Evolutionary conservation across 2,797 vertebrate genomes (phyloP).

Genomic region (Gymnoscopelus braueri): DNA sequence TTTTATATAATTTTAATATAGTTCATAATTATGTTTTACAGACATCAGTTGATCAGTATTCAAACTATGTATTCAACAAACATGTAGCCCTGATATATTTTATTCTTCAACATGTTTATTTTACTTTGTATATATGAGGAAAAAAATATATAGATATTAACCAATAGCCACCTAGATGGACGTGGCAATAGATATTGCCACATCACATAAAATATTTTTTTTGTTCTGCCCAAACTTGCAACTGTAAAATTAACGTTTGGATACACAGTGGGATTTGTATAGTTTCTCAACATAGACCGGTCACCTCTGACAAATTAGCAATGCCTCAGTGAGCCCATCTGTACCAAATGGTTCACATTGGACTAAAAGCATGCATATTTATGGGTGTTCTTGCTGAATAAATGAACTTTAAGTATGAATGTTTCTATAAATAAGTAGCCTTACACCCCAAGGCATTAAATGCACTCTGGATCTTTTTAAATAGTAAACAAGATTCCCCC

Average conservation of each 20-base stretch:
- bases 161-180: no score
- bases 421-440: conserved; percentile 58
- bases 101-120: no score
- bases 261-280: conserved; percentile 35
- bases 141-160: no score
- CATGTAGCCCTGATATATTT: no score
- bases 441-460: conserved; percentile 61
- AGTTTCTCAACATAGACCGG: conserved; percentile 44
- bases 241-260: conserved; percentile 55
- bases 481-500: conserved; percentile 43
- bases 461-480: conserved; percentile 68
- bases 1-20: no score
- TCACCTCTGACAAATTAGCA: conserved; percentile 55
- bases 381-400: conserved; percentile 40
- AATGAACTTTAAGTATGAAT: conserved; percentile 63
- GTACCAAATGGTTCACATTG: conserved; percentile 48
- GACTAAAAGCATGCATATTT: conserved; percentile 45
- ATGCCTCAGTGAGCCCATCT: conserved; percentile 61
- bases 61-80: no score
- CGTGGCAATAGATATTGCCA: no score
- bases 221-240: conserved; percentile 36
- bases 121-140: no score
- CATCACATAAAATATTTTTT: conserved; percentile 13
- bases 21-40: no score
- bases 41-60: no score